Conservation (phyloP, 2,888 invertebrate genomes). For the Drosophila monieri region DNA sequence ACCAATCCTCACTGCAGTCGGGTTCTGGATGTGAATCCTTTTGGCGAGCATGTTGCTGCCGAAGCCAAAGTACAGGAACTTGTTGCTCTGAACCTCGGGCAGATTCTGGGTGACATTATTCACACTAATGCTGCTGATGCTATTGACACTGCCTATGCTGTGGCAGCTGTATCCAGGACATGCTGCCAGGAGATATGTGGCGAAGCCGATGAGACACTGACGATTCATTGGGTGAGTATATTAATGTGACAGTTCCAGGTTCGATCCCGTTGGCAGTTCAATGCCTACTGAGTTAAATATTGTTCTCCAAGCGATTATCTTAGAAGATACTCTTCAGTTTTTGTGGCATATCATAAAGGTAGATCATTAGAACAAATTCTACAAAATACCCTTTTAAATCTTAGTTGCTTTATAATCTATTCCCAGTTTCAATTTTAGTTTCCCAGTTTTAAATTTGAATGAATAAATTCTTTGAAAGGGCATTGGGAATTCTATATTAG, state of each 20-base stretch:
- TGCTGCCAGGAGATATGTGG: constrained; percentile 12
- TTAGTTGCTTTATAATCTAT: no score
- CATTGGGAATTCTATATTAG: no score
- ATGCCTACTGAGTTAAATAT: constrained; percentile 18
- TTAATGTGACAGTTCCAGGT: neutral
- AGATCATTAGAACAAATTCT: neutral
- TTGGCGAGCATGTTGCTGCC: constrained; percentile 94
- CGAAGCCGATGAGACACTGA: neutral
- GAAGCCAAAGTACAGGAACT: constrained; percentile 93
- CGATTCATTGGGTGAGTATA: constrained; percentile 6
- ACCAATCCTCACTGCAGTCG: constrained; percentile 88
- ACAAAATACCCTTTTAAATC: no score
- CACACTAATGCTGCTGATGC: neutral
- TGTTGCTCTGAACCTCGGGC: constrained; percentile 50
- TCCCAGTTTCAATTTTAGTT: no score
- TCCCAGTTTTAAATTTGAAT: no score
- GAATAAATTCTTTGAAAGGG: no score
- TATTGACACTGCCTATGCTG: neutral
- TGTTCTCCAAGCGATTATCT: neutral
- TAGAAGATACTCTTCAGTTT: neutral
- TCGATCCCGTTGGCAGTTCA: constrained; percentile 2
- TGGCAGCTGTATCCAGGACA: neutral
- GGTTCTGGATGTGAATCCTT: constrained; percentile 92
- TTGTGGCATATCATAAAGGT: neutral
- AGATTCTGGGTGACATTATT: constrained; percentile 19